Base-by-base conservation (phyloP, 2,797 vertebrate genomes). In the Adrianichthys oophorus region DNA sequence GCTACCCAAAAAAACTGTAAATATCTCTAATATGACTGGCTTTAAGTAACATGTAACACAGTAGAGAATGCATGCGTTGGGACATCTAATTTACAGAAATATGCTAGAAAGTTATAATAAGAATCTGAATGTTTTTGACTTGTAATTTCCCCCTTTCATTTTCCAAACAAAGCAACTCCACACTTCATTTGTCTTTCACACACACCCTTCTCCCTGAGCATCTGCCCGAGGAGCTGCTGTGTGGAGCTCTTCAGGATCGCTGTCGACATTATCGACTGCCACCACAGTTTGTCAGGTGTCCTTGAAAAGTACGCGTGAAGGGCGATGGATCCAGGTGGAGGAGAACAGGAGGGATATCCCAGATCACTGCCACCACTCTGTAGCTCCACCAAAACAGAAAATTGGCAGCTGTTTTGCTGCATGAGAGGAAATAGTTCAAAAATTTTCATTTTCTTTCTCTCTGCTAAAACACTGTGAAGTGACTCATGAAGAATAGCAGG, bases 281-380 rank as follows among this genome's bases (percentile, higher is more conserved):
- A 51, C 53, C 18, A 46, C 75, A 85, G 85, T 86, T 84, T 85
- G 78, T 74, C 71, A 58, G 47, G 3, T 51, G 77, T 83, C 87
- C 85, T 88, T 92, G 85, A 90, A 21, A 88, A 80, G 74, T 66
- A 68, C 45, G 69, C 74, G 65, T 90, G 83, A 88, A 84, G 88
- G 87, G 55, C 85, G 47, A 72, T 70, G 80, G 85, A 87, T 92
- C 70, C 88, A 89, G 88, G 85, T 89, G 91, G 85, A 81, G 52
- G 62, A 41, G 72, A 70, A 74, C 79, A 52, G 84, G 65, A 65
- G 78, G 76, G 80, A 77, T 74, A 59, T 85, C 76, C 69, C 79
- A 56, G 67, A 63, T 78, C 54, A 32, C 68, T 45, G 69, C 66
- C 18, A 41, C 66, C 21, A 45, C 76, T 83, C 85, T 78, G 74